phyloP scores from a whole-genome alignment of 1,140 invertebrate genomes.

The Apis dorsata region DNA sequence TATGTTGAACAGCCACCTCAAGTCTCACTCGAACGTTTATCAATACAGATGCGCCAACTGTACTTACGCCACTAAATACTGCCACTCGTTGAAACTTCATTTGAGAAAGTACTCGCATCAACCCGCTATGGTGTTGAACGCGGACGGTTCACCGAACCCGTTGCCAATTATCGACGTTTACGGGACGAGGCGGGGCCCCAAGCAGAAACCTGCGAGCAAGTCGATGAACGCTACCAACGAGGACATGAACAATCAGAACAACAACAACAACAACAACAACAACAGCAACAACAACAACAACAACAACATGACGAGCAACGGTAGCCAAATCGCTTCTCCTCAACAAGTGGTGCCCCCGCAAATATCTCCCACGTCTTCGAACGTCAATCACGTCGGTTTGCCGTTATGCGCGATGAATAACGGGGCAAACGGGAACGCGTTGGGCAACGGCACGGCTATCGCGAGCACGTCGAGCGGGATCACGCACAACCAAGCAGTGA shows the following conservation, averaged over 20 bases:
- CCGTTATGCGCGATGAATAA: too few relatives aligned
- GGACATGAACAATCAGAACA: too few relatives aligned
- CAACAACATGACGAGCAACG: too few relatives aligned
- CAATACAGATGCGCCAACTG: slow-evolving; percentile 97
- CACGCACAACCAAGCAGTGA: not conserved
- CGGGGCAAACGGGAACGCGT: slow-evolving; percentile 23
- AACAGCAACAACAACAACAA: too few relatives aligned
- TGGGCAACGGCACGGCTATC: slow-evolving; percentile 34
- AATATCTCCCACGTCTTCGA: too few relatives aligned
- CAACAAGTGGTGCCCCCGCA: too few relatives aligned
- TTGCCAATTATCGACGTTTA: slow-evolving; percentile 94
- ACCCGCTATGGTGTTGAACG: slow-evolving; percentile 91
- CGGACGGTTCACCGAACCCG: slow-evolving; percentile 93
- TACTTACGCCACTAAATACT: slow-evolving; percentile 99
- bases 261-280: too few relatives aligned
- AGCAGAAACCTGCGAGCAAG: slow-evolving; percentile 80
- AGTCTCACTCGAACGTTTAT: slow-evolving; percentile 98
- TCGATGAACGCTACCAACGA: not conserved
- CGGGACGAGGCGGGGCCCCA: slow-evolving; percentile 92
- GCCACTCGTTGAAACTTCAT: slow-evolving; percentile 98
- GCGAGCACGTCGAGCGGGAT: not conserved
- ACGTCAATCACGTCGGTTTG: too few relatives aligned
- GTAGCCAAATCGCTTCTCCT: too few relatives aligned
- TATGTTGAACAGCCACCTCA: slow-evolving; percentile 99
- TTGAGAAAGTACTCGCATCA: slow-evolving; percentile 94